phyloP scores from a whole-genome alignment of 1,140 invertebrate species.

The Drosophila albomicans region DNA sequence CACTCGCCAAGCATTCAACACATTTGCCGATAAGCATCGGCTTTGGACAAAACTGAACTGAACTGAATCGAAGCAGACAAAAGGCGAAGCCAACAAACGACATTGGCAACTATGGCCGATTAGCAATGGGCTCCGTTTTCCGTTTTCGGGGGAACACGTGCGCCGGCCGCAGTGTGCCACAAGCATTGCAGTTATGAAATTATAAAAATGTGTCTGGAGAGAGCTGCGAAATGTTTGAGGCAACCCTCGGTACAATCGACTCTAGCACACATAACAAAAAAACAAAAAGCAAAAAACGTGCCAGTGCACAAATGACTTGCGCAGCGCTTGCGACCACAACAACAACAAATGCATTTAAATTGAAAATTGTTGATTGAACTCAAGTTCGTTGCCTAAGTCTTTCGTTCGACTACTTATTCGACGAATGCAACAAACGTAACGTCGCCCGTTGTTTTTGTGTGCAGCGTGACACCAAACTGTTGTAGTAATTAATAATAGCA shows the following conservation, averaged over 20 bases:
- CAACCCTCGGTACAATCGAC: slow-evolving; percentile 56
- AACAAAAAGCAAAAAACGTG: slow-evolving; percentile 50
- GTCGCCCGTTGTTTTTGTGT: slow-evolving; percentile 26
- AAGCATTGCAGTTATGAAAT: slow-evolving; percentile 10
- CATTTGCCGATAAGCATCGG: slow-evolving; percentile 79
- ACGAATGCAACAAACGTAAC: slow-evolving; percentile 34
- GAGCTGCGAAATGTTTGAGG: slow-evolving; percentile 32
- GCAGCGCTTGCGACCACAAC: slow-evolving; percentile 30
- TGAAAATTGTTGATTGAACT: slow-evolving; percentile 80
- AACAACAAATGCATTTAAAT: slow-evolving; percentile 74
- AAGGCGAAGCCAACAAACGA: slow-evolving; percentile 60
- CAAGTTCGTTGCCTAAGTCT: slow-evolving; percentile 82
- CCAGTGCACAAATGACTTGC: slow-evolving; percentile 72
- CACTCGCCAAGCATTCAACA: slow-evolving; percentile 69
- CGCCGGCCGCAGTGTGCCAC: slow-evolving; percentile 36
- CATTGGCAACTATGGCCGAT: slow-evolving; percentile 80
- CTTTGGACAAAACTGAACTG: slow-evolving; percentile 33
- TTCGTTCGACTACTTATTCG: slow-evolving; percentile 68
- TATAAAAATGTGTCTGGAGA: not conserved
- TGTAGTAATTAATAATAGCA: slow-evolving; percentile 81
- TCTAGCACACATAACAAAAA: slow-evolving; percentile 34
- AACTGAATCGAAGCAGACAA: slow-evolving; percentile 5
- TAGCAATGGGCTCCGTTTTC: slow-evolving; percentile 53
- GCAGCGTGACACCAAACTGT: slow-evolving; percentile 78
- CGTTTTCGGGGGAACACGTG: slow-evolving; percentile 48